These are phyloP conservation scores for Dicyrtomina minuta DNA, from an alignment of 2,888 invertebrate genomes.

Conservation along the genomic window DNA sequence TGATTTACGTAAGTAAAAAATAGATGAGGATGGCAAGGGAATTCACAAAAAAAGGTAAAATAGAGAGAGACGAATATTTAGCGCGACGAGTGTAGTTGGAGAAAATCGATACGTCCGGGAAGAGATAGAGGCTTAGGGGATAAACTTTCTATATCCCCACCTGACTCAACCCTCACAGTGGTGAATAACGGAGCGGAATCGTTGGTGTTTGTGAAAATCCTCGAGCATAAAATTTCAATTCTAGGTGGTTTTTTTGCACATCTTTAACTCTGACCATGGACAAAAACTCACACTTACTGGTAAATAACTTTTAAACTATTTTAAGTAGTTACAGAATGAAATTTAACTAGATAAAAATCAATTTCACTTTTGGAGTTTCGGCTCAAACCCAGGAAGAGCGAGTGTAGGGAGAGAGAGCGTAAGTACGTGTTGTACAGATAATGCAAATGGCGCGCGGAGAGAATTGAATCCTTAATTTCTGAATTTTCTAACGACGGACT, in stretches of 20 bases:
- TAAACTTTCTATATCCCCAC: conserved; percentile 17
- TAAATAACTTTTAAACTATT: conserved; percentile 43
- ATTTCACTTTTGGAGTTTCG: too few species aligned
- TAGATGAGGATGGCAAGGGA: too few species aligned
- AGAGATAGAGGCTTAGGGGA: conserved; percentile 19
- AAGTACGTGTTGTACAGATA: not conserved
- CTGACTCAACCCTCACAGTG: conserved; percentile 30
- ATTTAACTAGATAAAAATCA: not conserved
- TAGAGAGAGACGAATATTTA: not conserved
- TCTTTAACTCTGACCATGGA: conserved; percentile 43
- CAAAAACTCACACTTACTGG: conserved; percentile 46
- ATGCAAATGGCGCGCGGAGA: conserved; percentile 22
- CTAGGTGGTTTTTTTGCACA: conserved; percentile 50
- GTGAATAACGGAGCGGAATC: conserved; percentile 37
- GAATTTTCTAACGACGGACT: not conserved
- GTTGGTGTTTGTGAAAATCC: conserved; percentile 51
- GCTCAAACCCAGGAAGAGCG: too few species aligned
- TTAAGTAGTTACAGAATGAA: not conserved
- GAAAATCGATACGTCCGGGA: conserved; percentile 3
- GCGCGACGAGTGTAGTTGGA: not conserved
- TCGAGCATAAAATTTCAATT: conserved; percentile 52
- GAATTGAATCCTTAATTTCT: not conserved
- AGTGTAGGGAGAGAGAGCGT: not conserved
- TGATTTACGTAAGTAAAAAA: too few species aligned
- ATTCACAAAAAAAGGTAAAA: too few species aligned